A percentile compares a stretch with the other conserved stretches of the same genome.
phyloP scores from a whole-genome alignment of 2,797 vertebrate genomes.

The Parauchenoglanis ngamensis region DNA sequence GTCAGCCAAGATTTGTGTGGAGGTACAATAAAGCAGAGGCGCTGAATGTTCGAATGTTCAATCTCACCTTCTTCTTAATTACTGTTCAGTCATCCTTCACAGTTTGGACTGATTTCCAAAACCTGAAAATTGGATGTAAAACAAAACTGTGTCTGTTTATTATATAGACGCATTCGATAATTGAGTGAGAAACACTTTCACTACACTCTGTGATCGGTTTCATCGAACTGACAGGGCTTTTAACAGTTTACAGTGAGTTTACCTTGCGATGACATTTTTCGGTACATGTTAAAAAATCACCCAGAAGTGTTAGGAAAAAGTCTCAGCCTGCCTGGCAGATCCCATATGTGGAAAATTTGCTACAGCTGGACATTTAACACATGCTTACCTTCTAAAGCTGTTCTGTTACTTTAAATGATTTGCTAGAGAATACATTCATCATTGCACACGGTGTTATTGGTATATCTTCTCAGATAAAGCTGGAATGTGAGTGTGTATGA shows the following conservation, averaged over 20 bases:
- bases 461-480: constrained; percentile 57
- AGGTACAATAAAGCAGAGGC: not conserved
- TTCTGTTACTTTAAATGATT: constrained; percentile 34
- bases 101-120: constrained; percentile 30
- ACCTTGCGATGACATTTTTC: constrained; percentile 63
- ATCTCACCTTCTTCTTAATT: constrained; percentile 18
- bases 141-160: constrained; percentile 33
- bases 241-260: constrained; percentile 63
- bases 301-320: constrained; percentile 48
- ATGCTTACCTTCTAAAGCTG: constrained; percentile 41
- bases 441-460: constrained; percentile 29
- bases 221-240: constrained; percentile 39
- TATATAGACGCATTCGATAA: constrained; percentile 41
- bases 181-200: constrained; percentile 48
- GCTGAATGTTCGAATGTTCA: constrained; percentile 4
- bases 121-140: constrained; percentile 42
- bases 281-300: constrained; percentile 41
- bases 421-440: constrained; percentile 36
- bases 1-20: constrained; percentile 12
- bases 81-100: constrained; percentile 7
- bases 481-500: constrained; percentile 39
- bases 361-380: constrained; percentile 40
- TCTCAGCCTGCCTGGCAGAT: constrained; percentile 51
- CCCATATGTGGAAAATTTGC: constrained; percentile 32
- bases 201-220: constrained; percentile 37